Evolutionary conservation across 23 tunicate genomes (phyloP), one percentile per base, ranked within the genome.

Genomic region (Phallusia fumigata): DNA sequence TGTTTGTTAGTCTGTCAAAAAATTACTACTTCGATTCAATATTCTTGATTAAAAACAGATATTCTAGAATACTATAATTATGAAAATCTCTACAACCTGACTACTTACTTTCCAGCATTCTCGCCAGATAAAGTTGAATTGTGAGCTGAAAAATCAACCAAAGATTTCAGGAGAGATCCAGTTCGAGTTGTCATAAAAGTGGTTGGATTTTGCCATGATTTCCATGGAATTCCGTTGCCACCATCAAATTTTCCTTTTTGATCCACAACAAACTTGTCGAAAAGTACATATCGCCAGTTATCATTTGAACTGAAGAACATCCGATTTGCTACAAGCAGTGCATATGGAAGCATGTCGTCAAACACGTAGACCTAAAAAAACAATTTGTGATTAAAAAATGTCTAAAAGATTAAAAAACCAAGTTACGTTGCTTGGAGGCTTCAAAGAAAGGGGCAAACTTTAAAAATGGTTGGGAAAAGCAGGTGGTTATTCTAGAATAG

Each of bases 141-240:
- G 16, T 81, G 36, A 31, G 86, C 52, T 6, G 79, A 84, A 79
- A 40, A 35, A 31, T 82, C 78, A 0, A 84, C 75, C 76, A 92
- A 52, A 10, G 87, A 76, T 50, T 92, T 87, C 52, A 87, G 35
- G 15, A 78, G 3, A 8, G 24, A n/a, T 21, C 91, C 97, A 34
- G 87, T 69, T 10, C 90, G 69, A 13, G 97, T 87, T 18, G n/a
- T 79, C 19, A 82, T 80, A 40, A 92, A 30, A 2, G 80, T 64
- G 19, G 97, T 83, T 26, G 97, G 91, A 75, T 92, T 86, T 80
- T 92, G 88, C 97, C 97, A 92, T 32, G 97, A 87, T 44, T 92
- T 92, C 97, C 97, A 92, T 18, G 97, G 97, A 52, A 92, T 83
- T 24, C 97, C 97, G 83, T 92, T 92, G 33, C 88, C 88, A 76